Base-by-base conservation (phyloP, 2,113 vertebrate genomes). In the Halcyon senegalensis region DNA sequence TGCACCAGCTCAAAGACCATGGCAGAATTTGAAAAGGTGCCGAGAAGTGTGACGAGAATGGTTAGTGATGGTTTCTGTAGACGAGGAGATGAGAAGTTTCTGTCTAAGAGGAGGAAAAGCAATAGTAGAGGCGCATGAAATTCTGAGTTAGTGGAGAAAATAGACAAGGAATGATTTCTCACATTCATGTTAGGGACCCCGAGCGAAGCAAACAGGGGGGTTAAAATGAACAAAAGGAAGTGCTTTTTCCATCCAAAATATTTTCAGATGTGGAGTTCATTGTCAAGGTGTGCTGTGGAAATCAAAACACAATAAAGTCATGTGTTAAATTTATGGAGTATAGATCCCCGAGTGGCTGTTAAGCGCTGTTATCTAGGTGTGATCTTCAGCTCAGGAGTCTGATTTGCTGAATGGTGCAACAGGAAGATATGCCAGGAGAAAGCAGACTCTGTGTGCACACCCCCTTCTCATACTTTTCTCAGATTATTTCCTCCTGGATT, bases 61-160 rank as follows among this genome's bases (percentile, higher is more conserved):
- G 44, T 92, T 92, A 93, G 82, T 64, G 67, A 51, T 73, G 39
- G 43, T 68, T 91, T 91, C 53, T 0, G 0, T 25, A 64, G 69
- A 64, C 86, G 43, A 85, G 37, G 53, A 81, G 46, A 63, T 19
- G 27, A 85, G 81, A 78, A 84, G 35, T 72, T 7, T 78, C 92
- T 87, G 44, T 75, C 53, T 85, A 67, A 28, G 56, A 60, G 48
- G n/a, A 92, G 43, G 53, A 90, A 55, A 88, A 19, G 50, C 10
- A 8, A 1, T 59, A 53, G 64, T 1, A 1, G 66, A 87, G 58
- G 43, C 82, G 66, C 43, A 10, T 93, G 83, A 77, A 93, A 94
- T 92, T 60, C 67, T 51, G 41, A 83, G 44, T 90, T 90, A 50
- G 13, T 86, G 67, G 76, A 88, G 79, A 80, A 93, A 93, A 73